Evolutionary conservation across 2,797 vertebrate species (phyloP).

Genomic region (Toxotes lorentzi): DNA sequence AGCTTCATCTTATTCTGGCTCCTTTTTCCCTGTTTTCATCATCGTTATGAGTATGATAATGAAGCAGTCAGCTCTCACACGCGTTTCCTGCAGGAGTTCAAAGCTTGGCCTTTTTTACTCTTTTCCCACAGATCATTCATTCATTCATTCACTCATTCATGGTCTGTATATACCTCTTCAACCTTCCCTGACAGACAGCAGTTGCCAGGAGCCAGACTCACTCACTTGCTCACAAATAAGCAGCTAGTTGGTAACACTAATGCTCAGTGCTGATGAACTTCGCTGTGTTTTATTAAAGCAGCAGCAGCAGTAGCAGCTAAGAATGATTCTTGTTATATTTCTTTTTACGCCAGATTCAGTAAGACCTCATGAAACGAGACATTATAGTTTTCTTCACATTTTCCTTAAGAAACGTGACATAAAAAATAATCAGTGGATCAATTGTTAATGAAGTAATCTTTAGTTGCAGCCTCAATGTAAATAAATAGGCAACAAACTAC

Average conservation of each 20-base stretch:
- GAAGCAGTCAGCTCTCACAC: conserved; percentile 5
- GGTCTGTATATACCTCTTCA: conserved; percentile 32
- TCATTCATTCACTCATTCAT: conserved; percentile 18
- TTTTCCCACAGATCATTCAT: conserved; percentile 2
- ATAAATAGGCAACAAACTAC: background rate
- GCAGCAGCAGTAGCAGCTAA: conserved; percentile 42
- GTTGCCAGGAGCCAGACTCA: conserved; percentile 68
- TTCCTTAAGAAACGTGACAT: background rate
- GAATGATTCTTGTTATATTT: background rate
- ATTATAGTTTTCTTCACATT: background rate
- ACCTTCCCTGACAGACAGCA: conserved; percentile 43
- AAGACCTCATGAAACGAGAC: background rate
- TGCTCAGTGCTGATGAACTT: conserved; percentile 37
- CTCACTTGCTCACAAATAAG: conserved; percentile 23
- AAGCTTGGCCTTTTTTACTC: conserved; percentile 4
- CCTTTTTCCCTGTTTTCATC: background rate
- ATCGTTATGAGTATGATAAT: conserved; percentile 35
- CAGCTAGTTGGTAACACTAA: conserved; percentile 45
- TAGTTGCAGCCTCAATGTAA: too few relatives aligned
- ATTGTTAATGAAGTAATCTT: too few relatives aligned
- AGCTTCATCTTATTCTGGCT: background rate
- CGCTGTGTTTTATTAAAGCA: background rate
- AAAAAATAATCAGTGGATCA: too few relatives aligned
- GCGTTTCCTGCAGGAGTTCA: conserved; percentile 7
- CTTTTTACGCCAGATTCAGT: background rate